These are phyloP conservation scores for Masnerella sp. DNA, from an alignment of 2,888 invertebrate species.

Conservation along the genomic window DNA sequence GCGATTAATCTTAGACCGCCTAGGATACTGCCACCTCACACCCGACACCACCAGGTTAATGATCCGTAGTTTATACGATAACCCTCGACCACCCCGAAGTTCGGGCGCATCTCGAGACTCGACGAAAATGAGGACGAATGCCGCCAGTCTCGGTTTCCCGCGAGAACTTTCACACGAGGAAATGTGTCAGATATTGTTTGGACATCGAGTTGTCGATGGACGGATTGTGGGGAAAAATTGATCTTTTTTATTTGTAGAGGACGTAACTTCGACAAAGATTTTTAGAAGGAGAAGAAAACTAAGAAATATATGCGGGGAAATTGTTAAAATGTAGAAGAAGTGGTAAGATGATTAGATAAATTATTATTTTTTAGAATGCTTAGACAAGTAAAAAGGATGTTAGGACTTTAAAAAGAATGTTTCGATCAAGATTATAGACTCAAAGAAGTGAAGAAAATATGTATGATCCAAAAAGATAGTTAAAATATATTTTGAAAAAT, in stretches of 20 bases:
- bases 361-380: no score
- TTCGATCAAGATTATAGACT: no score
- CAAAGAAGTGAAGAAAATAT: no score
- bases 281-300: no score
- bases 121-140: slow-evolving; percentile 51
- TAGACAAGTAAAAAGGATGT: no score
- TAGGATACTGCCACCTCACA: slow-evolving; percentile 61
- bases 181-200: slow-evolving; percentile 18
- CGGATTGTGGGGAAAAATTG: slow-evolving; percentile 8
- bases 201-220: slow-evolving; percentile 3
- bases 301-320: no score
- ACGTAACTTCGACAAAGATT: no score
- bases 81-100: slow-evolving; percentile 66
- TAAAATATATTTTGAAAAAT: no score
- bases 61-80: slow-evolving; percentile 77
- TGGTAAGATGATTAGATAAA: no score
- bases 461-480: no score
- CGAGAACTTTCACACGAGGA: slow-evolving; percentile 17
- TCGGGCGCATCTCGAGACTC: slow-evolving; percentile 33
- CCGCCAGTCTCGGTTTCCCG: slow-evolving; percentile 19
- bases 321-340: no score
- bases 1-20: slow-evolving; percentile 73
- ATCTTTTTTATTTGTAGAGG: slow-evolving; percentile 4
- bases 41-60: slow-evolving; percentile 72
- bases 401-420: no score